Conservation (phyloP, 2,797 vertebrate genomes). For the Cossypha polioptera region DNA sequence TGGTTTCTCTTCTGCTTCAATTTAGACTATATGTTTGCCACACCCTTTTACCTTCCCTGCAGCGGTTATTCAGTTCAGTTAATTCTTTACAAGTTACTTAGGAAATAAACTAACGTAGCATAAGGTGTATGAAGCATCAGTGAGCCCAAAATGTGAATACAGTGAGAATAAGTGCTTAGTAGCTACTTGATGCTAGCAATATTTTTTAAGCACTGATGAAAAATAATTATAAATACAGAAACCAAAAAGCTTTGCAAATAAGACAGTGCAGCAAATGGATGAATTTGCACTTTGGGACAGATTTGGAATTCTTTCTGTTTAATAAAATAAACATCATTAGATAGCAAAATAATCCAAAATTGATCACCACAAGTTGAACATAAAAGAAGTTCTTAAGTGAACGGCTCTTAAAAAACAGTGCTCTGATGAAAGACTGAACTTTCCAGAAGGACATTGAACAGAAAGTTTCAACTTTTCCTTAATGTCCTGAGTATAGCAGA, state of each 20-base stretch:
- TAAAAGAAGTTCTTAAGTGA: neutral
- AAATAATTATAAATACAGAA: neutral
- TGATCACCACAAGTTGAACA: rapidly evolving
- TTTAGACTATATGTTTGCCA: neutral
- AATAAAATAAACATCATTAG: neutral
- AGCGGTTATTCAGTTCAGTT: neutral
- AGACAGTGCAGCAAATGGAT: neutral
- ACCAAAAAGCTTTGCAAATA: neutral
- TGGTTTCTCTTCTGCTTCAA: neutral
- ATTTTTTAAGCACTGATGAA: neutral
- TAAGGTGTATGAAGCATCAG: neutral
- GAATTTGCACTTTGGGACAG: neutral
- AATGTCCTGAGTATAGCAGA: neutral
- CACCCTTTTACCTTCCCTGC: neutral
- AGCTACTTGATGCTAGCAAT: neutral
- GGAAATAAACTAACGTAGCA: neutral
- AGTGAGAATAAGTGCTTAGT: neutral
- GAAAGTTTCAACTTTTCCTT: neutral
- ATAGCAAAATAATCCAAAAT: neutral
- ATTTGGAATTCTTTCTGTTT: neutral
- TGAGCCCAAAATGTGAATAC: neutral
- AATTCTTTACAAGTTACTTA: neutral
- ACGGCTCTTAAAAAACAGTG: neutral
- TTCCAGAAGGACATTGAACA: neutral
- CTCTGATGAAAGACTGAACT: neutral